phyloP scores from a whole-genome alignment of 2,888 invertebrate species.

The Artemia sp. region DNA sequence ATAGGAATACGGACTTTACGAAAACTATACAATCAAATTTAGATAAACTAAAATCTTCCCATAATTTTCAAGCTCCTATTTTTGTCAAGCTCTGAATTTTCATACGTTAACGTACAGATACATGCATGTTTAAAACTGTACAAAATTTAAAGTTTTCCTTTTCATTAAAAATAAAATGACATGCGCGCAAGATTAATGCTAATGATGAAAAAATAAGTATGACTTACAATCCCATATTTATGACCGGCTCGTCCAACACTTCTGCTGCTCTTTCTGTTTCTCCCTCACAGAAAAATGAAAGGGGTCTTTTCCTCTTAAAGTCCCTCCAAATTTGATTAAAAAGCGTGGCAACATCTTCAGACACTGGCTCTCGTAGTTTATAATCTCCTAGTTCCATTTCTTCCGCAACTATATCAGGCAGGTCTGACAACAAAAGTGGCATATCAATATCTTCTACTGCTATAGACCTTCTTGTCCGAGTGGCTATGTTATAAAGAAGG shows the following conservation, averaged over 20 bases:
- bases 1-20: no score
- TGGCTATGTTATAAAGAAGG: slow-evolving; percentile 26
- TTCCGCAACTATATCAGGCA: slow-evolving; percentile 17
- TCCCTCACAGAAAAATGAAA: not conserved
- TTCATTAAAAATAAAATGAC: no score
- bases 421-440: slow-evolving; percentile 27
- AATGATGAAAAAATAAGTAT: no score
- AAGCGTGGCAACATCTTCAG: not conserved
- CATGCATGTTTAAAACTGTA: no score
- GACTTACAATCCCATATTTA: slow-evolving; percentile 2
- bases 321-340: slow-evolving; percentile 6
- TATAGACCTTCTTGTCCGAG: slow-evolving; percentile 25
- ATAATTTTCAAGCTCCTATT: no score
- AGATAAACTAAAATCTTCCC: no score
- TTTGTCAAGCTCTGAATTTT: no score
- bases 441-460: slow-evolving; percentile 27
- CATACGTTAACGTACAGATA: no score
- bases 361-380: slow-evolving; percentile 1
- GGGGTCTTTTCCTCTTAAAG: slow-evolving; percentile 5
- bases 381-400: slow-evolving; percentile 9
- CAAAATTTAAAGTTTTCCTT: no score
- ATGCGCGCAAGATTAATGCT: no score
- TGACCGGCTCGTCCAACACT: slow-evolving; percentile 5
- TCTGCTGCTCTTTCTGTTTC: not conserved
- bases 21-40: no score